Evolutionary conservation across 2,888 invertebrate species (phyloP), one percentile per base, ranked within the genome.

Genomic region (Cacoxenus indagator): DNA sequence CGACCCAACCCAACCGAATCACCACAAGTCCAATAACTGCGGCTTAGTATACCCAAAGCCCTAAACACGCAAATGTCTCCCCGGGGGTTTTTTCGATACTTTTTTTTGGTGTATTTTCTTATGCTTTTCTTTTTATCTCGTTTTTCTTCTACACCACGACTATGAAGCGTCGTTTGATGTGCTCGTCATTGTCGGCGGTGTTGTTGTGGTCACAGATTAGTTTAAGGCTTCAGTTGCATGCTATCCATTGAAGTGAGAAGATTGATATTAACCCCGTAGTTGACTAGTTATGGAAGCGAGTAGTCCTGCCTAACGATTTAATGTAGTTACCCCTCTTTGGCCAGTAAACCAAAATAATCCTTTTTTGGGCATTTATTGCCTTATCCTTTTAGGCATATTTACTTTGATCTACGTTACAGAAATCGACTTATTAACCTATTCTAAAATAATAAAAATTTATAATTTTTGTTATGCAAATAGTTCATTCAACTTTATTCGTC

Each of bases 121-220:
- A 4, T 54, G 54, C 4, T 17, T 46, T 46, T n/a, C 8, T 46
- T 46, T 46, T 46, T 17, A 6, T 46, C 11, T 55, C 26, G 26
- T 24, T n/a, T 55, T 24, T 24, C 26, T 55, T 22, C 26, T n/a
- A 6, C 54, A 55, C 22, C n/a, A 31, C 43, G 61, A 37, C 43
- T 61, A 61, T 61, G 61, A 43, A 43, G 61, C 61, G 61, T n/a
- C n/a, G n/a, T 61, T 61, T 61, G 43, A 61, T 43, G 48, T 48
- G 48, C 48, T 37, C 37, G 37, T 37, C 37, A 37, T 37, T 37
- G 37, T 37, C 14, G 37, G 9, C 37, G 2, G 14, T 14, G 48
- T 48, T 48, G 48, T 17, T 17, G 48, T 48, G n/a, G 48, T 17
- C 17, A n/a, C n/a, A n/a, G n/a, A n/a, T n/a, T n/a, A n/a, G n/a